These are phyloP conservation scores for Crossocerus cetratus DNA, from an alignment of 2,888 invertebrate genomes.

Conservation along the genomic window DNA sequence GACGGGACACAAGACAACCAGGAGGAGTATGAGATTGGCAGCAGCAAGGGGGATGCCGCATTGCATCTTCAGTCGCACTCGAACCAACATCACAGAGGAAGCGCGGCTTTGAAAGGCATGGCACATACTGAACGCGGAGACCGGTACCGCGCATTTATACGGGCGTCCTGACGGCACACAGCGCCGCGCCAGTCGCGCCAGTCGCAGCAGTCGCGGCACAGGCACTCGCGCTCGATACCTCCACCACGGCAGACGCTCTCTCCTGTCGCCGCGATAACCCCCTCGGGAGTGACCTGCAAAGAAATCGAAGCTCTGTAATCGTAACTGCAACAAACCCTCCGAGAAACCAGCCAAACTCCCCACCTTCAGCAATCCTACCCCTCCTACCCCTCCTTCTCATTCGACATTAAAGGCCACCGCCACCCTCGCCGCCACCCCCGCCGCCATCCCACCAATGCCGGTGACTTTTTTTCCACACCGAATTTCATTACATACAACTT, in stretches of 20 bases:
- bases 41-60: conserved; percentile 65
- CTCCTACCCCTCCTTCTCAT: too few relatives aligned
- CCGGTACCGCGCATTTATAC: conserved; percentile 67
- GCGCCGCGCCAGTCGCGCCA: too few relatives aligned
- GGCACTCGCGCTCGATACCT: conserved; percentile 58
- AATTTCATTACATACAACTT: too few relatives aligned
- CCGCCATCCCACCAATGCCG: too few relatives aligned
- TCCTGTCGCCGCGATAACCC: conserved; percentile 51
- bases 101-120: conserved; percentile 69
- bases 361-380: too few relatives aligned
- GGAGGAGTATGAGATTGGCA: conserved; percentile 62
- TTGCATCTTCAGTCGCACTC: conserved; percentile 75
- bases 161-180: conserved; percentile 57
- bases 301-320: conserved; percentile 41
- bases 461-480: too few relatives aligned
- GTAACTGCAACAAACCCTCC: conserved; percentile 11
- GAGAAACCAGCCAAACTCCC: too few relatives aligned
- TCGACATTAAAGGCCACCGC: too few relatives aligned
- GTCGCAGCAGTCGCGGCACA: too few relatives aligned
- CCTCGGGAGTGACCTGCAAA: conserved; percentile 52
- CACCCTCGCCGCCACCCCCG: too few relatives aligned
- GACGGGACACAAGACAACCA: conserved; percentile 66
- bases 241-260: conserved; percentile 45
- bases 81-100: conserved; percentile 71
- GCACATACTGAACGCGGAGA: conserved; percentile 70